Evolutionary conservation across 2,797 vertebrate genomes (phyloP), one percentile per base, ranked within the genome.

Genomic region (Channa striata): DNA sequence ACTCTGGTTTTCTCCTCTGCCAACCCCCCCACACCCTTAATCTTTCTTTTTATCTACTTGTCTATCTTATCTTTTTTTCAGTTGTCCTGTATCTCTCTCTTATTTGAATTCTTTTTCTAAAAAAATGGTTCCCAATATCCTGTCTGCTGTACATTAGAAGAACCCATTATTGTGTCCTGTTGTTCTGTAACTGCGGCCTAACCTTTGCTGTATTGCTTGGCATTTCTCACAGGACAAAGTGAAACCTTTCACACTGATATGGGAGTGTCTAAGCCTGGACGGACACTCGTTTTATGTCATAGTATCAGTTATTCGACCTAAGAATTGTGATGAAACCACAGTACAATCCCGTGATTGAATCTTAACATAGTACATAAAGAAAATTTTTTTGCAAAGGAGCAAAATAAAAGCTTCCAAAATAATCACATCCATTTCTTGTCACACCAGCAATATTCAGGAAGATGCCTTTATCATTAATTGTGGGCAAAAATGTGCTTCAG

Each of bases 101-200:
- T n/a, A 81, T 83, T 83, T 11, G 71, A 71, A 68, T 78, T 80
- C 72, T 68, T 62, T 69, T 72, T 74, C 74, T 82, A 90, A 86
- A 79, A 86, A 84, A 88, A 70, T 74, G 47, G 49, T 49, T 87
- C 90, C 90, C 72, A 86, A 91, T 89, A 85, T 88, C 54, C 81
- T 88, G 88, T 83, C 85, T 36, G 25, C 59, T 39, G 60, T 50
- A 63, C 66, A 81, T 89, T 84, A 82, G 69, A 49, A n/a, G 40
- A 77, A 76, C 49, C 71, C 77, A 65, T 79, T 87, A 80, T 82
- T 86, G 53, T 4, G 44, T 58, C 50, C 50, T 14, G 44, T 56
- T 85, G 66, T 69, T 4, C 69, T 86, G 74, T 63, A 74, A 62
- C 54, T 48, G 50, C 12, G 50, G 39, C 54, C 56, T 56, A 58